Evolutionary conservation across 2,888 invertebrate species (phyloP), one percentile per base, ranked within the genome.

Genomic region (Diplazon laetatorius): DNA sequence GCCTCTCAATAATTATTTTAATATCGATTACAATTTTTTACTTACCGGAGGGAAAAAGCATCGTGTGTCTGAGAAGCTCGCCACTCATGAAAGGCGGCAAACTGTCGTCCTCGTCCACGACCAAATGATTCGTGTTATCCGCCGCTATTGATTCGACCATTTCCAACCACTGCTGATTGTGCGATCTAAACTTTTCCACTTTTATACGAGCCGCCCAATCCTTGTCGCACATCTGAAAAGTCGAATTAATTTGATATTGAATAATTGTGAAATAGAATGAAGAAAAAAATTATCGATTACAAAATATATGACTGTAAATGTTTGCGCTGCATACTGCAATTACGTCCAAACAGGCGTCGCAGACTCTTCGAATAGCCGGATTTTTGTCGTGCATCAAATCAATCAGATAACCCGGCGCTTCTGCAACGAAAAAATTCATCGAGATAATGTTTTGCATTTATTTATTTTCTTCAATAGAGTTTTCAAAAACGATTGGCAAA

Each of bases 361-460:
- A 99, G 86, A 99, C 95, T 92, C 96, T 97, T 82, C 98, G 93
- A 80, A 99, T 97, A 89, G 97, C 95, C 79, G 95, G 94, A 91
- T 99, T 99, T 91, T 98, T 98, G 91, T 99, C 99, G 92, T 99
- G 98, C 95, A 99, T 97, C 86, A 99, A 93, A 91, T 99, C 99
- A 82, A 99, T 97, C 75, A 99, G 93, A 91, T 99, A 98, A 6
- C 98, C 98, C 18, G 98, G 97, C 30, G 98, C 97, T 91, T 98
- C 97, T 95, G 92, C n/a, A n/a, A n/a, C n/a, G n/a, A n/a, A n/a
- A 30, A 92, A 92, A 78, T 60, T 14, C 4, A 55, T 16, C 35
- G 8, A n/a, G 5, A 59, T 18, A 81, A 77, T 2, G 42, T 2
- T 48, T 70, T 22, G 16, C 14, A 16, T 50, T 39, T n/a, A n/a